A percentile compares a stretch with the other conserved stretches of the same genome.
Conservation (phyloP, 2,113 vertebrate species). For the Seriola quinqueradiata region DNA sequence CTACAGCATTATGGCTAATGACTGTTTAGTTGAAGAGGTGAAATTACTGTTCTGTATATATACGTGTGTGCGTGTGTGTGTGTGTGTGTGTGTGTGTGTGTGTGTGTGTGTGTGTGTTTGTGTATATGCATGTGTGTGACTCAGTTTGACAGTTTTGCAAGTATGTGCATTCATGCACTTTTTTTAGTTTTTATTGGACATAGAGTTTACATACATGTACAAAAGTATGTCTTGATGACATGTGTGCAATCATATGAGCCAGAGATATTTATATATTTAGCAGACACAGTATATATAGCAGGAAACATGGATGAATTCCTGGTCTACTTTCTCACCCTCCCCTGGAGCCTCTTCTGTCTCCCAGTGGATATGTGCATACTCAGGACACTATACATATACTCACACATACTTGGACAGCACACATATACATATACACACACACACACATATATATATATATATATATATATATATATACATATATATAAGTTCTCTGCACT, state of each 20-base stretch:
- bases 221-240: conserved; percentile 36
- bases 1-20: conserved; percentile 25
- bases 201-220: conserved; percentile 5
- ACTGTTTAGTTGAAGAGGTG: conserved; percentile 8
- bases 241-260: conserved; percentile 39
- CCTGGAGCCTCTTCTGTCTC: conserved; percentile 69
- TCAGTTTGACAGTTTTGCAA: neutral
- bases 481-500: neutral
- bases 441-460: no score
- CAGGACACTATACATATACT: conserved; percentile 48
- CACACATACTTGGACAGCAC: conserved; percentile 34
- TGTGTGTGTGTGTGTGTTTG: neutral
- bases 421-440: no score
- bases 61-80: neutral
- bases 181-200: neutral
- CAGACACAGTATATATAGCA: conserved; percentile 68
- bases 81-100: neutral
- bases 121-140: neutral
- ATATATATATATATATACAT: no score
- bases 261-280: conserved; percentile 64
- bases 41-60: neutral
- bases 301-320: conserved; percentile 73
- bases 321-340: conserved; percentile 74
- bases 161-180: conserved; percentile 1
- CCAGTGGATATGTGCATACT: conserved; percentile 62